These are phyloP conservation scores for Zhuqinia jingwanae DNA, from an alignment of 2,888 invertebrate species.

Conservation along the genomic window DNA sequence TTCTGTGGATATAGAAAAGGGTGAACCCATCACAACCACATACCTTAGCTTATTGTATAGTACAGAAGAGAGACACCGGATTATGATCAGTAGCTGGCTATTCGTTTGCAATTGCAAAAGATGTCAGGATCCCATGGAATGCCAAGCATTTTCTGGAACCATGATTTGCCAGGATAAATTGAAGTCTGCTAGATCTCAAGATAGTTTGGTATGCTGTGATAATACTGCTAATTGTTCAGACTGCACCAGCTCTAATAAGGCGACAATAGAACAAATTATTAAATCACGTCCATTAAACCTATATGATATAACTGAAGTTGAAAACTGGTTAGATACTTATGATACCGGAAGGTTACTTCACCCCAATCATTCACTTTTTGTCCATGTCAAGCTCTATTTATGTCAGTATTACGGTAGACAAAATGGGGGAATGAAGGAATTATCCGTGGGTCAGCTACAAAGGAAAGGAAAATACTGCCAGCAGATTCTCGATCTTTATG, in stretches of 20 bases:
- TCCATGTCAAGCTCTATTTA: slow-evolving; percentile 74
- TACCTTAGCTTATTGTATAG: slow-evolving; percentile 72
- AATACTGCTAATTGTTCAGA: not conserved
- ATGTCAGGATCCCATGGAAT: slow-evolving; percentile 73
- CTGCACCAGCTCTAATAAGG: not conserved
- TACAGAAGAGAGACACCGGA: slow-evolving; percentile 66
- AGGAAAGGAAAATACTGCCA: slow-evolving; percentile 69
- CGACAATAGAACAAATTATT: slow-evolving; percentile 16
- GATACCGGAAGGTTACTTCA: slow-evolving; percentile 67
- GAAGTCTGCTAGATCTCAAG: not conserved
- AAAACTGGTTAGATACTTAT: slow-evolving; percentile 72
- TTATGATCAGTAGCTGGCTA: slow-evolving; percentile 72
- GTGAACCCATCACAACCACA: slow-evolving; percentile 75
- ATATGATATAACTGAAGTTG: slow-evolving; percentile 50
- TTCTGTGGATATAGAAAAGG: slow-evolving; percentile 71
- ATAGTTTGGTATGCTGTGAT: not conserved
- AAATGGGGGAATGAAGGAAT: not conserved
- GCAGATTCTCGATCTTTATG: slow-evolving; percentile 61
- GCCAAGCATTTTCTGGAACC: slow-evolving; percentile 40
- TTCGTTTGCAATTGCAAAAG: slow-evolving; percentile 74
- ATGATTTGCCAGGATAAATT: not conserved
- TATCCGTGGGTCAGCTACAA: slow-evolving; percentile 47
- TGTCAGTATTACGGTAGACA: slow-evolving; percentile 74
- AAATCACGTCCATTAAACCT: slow-evolving; percentile 42
- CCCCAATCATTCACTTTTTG: slow-evolving; percentile 72